phyloP scores from a whole-genome alignment of 2,797 vertebrate species.

The Melanotaenia pygmaea region DNA sequence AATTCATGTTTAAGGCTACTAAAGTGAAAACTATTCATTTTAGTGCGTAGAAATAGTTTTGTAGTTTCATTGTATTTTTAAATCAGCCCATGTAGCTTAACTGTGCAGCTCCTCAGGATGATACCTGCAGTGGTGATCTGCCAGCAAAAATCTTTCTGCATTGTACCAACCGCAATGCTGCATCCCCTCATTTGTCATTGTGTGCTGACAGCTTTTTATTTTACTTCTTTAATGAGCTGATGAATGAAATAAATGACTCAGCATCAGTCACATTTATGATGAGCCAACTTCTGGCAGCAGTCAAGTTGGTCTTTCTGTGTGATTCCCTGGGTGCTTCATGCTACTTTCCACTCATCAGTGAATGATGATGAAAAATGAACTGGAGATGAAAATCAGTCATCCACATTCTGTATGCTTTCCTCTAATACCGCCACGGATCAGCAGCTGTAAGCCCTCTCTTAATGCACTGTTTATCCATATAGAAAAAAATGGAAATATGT shows the following conservation, averaged over 20 bases:
- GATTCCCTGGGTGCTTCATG: conserved; percentile 3
- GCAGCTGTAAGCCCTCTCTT: background rate
- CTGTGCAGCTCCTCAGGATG: background rate
- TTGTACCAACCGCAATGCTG: background rate
- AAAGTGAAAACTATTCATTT: background rate
- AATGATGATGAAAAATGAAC: background rate
- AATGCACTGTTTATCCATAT: background rate
- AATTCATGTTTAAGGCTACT: background rate
- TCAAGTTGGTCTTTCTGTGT: background rate
- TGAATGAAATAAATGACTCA: conserved; percentile 13
- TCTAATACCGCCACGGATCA: background rate
- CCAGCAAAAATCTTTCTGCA: background rate
- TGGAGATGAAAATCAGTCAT: conserved; percentile 1
- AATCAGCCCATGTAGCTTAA: background rate
- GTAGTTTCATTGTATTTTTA: no score
- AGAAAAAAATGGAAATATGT: no score
- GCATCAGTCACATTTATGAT: conserved; percentile 5
- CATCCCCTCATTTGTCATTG: background rate
- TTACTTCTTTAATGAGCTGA: conserved; percentile 5
- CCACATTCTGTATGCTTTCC: background rate
- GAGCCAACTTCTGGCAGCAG: conserved; percentile 13
- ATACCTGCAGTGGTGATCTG: background rate
- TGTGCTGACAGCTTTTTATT: background rate
- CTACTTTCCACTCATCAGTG: conserved; percentile 7
- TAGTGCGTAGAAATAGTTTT: no score